Evolutionary conservation across 2,113 vertebrate genomes (phyloP), one percentile per base, ranked within the genome.

Genomic region (Sebastes schlegelii): DNA sequence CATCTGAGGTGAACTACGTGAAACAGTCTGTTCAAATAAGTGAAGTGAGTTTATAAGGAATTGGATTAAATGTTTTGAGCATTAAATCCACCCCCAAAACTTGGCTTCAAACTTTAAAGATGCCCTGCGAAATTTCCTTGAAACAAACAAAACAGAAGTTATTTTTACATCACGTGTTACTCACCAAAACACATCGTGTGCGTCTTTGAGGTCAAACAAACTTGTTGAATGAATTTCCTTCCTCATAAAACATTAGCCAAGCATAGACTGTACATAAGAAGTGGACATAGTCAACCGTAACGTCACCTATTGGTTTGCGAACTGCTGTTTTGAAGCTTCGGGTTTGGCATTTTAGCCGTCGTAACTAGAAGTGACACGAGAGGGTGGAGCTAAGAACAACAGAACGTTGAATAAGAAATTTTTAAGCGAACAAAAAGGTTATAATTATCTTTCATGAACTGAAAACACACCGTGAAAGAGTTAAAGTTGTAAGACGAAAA

Each of bases 1-100:
- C n/a, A 10, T 79, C 66, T 13, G n/a, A 74, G 49, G 58, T 55
- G 52, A 58, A 66, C 34, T 51, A 19, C 69, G 43, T 52, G n/a
- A 46, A 77, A 34, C n/a, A 19, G 2, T n/a, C 49, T 45, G 21
- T 66, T 48, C 12, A 57, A 54, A 74, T 23, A 61, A 69, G 69
- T 63, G 34, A 34, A 34, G 34, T 34, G 34, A 34, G 34, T 69
- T 65, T 72, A 11, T 40, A 52, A 60, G n/a, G 8, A 23, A 60
- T 16, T 8, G 13, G 23, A 60, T 45, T 9, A 55, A 55, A 46
- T 61, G 13, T 12, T 11, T 77, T 61, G 43, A 67, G 77, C 14
- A 21, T 62, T 74, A 48, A 76, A 70, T 21, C 4, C 0, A 34
- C 34, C 6, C 8, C 8, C 12, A 65, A 14, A 63, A 42, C 13